phyloP scores from a whole-genome alignment of 1,140 invertebrate genomes.

The Oreohelix idahoensis region DNA sequence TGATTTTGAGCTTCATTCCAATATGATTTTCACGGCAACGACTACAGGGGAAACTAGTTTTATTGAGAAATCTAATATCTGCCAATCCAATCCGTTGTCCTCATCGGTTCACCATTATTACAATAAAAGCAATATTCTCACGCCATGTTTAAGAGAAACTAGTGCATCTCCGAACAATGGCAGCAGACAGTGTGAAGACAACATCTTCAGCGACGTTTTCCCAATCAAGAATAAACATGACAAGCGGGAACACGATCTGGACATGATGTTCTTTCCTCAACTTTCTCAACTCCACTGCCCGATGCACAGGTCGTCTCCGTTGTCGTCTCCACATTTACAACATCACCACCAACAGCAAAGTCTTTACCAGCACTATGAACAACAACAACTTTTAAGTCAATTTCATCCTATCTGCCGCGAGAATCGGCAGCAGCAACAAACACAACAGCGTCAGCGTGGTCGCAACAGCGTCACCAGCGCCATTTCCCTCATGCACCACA shows the following conservation, averaged over 20 bases:
- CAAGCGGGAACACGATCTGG: not conserved
- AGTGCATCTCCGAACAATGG: no score
- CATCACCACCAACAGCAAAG: not conserved
- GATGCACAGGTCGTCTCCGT: not conserved
- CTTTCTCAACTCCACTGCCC: not conserved
- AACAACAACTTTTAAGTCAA: not conserved
- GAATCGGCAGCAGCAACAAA: not conserved
- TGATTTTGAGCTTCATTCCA: not conserved
- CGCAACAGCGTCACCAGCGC: not conserved
- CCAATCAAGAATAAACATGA: not conserved
- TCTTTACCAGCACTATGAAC: not conserved
- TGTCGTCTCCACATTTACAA: not conserved
- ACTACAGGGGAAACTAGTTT: slow-evolving; percentile 1
- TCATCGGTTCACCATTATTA: slow-evolving; percentile 12
- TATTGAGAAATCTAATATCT: not conserved
- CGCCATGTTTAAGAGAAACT: not conserved
- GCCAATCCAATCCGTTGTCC: not conserved
- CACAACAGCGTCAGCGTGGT: not conserved
- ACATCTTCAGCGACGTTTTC: not conserved
- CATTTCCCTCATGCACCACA: not conserved
- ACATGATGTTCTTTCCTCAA: not conserved
- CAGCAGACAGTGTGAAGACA: not conserved
- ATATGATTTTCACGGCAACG: slow-evolving; percentile 25
- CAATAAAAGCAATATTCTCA: slow-evolving; percentile 6
- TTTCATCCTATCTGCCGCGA: not conserved